These are phyloP conservation scores for Vicugna pacos DNA, from an alignment of 2,113 vertebrate species.

Conservation along the genomic window DNA sequence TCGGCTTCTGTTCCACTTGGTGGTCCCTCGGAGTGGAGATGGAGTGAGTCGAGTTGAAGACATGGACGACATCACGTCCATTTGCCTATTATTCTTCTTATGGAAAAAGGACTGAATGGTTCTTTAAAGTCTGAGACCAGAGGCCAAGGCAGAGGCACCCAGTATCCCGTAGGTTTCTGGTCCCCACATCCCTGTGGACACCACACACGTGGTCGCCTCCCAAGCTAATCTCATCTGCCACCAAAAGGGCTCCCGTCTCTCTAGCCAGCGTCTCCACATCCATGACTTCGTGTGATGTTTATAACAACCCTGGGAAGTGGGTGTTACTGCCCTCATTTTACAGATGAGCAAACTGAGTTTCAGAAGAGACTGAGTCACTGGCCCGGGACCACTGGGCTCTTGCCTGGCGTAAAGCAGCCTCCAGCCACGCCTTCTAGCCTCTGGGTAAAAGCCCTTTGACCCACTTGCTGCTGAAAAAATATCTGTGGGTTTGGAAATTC, in stretches of 20 bases:
- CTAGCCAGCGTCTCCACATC: not conserved
- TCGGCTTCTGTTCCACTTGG: not conserved
- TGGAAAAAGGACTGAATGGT: not conserved
- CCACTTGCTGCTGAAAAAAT: not conserved
- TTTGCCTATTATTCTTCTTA: not conserved
- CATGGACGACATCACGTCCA: not conserved
- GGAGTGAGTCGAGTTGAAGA: not conserved
- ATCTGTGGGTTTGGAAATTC: not conserved
- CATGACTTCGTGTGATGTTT: not conserved
- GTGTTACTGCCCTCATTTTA: not conserved
- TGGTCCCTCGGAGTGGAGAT: too few species aligned
- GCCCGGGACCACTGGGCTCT: not conserved
- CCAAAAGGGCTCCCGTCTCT: not conserved
- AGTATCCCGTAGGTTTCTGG: not conserved
- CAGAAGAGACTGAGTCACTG: not conserved
- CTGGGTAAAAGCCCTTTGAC: not conserved
- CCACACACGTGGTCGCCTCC: not conserved
- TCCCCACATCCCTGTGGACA: fast-evolving
- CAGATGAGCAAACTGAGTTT: not conserved
- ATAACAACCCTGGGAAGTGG: not conserved
- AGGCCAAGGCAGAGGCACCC: not conserved
- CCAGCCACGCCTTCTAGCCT: not conserved
- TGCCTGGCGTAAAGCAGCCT: not conserved
- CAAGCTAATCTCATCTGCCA: not conserved
- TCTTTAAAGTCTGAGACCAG: not conserved